These are phyloP conservation scores for Trissoscelio sp. DNA, from an alignment of 2,888 invertebrate genomes.

Conservation along the genomic window DNA sequence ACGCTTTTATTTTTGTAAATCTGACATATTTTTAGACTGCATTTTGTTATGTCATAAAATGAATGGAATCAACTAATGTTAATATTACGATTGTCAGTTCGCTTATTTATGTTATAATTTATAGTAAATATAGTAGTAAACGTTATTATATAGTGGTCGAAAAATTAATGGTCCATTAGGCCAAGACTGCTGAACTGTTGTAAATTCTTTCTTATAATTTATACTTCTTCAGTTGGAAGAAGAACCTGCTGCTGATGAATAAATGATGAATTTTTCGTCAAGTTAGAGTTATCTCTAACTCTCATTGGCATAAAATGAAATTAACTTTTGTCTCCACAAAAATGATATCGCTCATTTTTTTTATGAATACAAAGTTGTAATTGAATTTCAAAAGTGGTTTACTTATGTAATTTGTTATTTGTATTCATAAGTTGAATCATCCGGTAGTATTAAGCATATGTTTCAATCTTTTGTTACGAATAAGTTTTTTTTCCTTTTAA, in stretches of 20 bases:
- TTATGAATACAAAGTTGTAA: not conserved
- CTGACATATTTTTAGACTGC: conserved; percentile 1
- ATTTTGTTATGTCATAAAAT: conserved; percentile 23
- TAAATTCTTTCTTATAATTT: too few species aligned
- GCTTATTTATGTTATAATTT: not conserved
- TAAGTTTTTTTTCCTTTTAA: too few species aligned
- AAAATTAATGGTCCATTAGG: too few species aligned
- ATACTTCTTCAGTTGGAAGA: too few species aligned
- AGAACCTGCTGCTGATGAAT: not conserved
- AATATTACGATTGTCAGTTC: not conserved
- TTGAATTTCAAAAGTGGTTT: not conserved
- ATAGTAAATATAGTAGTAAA: too few species aligned
- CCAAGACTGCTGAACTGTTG: too few species aligned
- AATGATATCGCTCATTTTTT: not conserved
- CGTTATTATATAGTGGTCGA: too few species aligned
- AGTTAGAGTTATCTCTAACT: not conserved
- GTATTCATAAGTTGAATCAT: not conserved
- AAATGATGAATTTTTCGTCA: not conserved
- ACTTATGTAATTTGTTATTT: not conserved
- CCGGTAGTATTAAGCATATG: too few species aligned
- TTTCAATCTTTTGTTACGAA: too few species aligned
- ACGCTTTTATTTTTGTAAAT: conserved; percentile 35
- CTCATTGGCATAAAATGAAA: not conserved
- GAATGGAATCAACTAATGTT: conserved; percentile 14
- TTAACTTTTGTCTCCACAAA: not conserved